Percentiles rank a stretch among this genome's conserved stretches.
Evolutionary conservation across 2,797 vertebrate species (phyloP).

Genomic region (Mormyrus proboscirostris): DNA sequence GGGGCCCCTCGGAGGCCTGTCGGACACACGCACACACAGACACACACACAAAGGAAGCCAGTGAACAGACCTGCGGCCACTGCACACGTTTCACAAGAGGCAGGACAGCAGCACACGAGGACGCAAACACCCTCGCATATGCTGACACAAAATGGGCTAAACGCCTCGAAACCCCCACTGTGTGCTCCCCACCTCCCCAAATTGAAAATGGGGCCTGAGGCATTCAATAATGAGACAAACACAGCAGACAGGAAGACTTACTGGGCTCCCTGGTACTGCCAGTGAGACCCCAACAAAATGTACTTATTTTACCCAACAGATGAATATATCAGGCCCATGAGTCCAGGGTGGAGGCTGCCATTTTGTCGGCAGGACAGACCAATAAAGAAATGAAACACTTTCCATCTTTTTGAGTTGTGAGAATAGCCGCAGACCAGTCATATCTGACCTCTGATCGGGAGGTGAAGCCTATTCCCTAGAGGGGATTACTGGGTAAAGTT

Average conservation of each 20-base stretch:
- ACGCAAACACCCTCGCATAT: background rate
- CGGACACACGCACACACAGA: background rate
- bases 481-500: constrained; percentile 55
- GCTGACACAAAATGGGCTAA: background rate
- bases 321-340: constrained; percentile 21
- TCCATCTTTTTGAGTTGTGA: background rate
- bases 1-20: constrained; percentile 90
- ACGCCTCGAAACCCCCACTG: background rate
- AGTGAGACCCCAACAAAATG: background rate
- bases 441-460: constrained; percentile 24
- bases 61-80: background rate
- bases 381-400: constrained; percentile 29
- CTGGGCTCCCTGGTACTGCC: background rate
- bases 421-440: background rate
- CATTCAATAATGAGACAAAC: background rate
- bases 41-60: background rate
- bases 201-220: background rate
- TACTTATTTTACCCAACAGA: background rate
- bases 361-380: constrained; percentile 39
- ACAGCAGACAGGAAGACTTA: background rate
- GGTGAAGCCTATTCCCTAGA: constrained; percentile 53
- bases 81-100: background rate
- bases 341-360: constrained; percentile 19
- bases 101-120: constrained; percentile 6
- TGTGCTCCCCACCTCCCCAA: background rate